Evolutionary conservation across 2,113 vertebrate species (phyloP), one percentile per base, ranked within the genome.

Genomic region (Brachyistius frenatus): DNA sequence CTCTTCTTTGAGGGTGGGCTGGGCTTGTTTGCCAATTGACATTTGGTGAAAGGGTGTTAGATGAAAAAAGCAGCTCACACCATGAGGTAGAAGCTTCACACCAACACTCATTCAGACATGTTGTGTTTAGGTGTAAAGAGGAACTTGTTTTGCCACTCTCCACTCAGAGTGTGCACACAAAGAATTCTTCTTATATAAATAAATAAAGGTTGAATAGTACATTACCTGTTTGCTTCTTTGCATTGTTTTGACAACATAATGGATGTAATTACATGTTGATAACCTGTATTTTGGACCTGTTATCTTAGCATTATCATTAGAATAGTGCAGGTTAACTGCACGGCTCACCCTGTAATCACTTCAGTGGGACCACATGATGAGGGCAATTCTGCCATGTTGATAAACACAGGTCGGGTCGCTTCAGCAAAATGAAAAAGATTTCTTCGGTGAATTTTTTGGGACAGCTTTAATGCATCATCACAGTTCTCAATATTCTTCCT

Each of bases 41-140:
- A 89, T 91, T 91, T 90, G 88, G 83, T 92, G 71, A 86, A 85
- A 81, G 86, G 90, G 86, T 81, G 92, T 83, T 81, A 89, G 81
- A 80, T 84, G 86, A 83, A 86, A 81, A 87, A 89, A 76, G 83
- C 73, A 49, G 83, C 78, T 92, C 89, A 91, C 92, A 93, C 91
- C 87, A 78, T 86, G 89, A 85, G 88, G 81, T 73, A 72, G 79
- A 85, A 76, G 60, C 62, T 73, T 84, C 86, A 81, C 89, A 84
- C 88, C 83, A 57, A 76, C 85, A 76, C 80, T 76, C 77, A 86
- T 80, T 89, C 80, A 84, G 89, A 83, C 85, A 85, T 75, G 86
- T 89, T 76, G 84, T 78, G 88, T 89, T 88, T 90, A 87, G 66
- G 77, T 92, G 87, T 31, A 73, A 83, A 90, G 75, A 86, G 77